A percentile compares a stretch with the other conserved stretches of the same genome.
These are phyloP conservation scores for Metridium senile DNA, from an alignment of 92 coral and sea anemone species.

Conservation along the genomic window DNA sequence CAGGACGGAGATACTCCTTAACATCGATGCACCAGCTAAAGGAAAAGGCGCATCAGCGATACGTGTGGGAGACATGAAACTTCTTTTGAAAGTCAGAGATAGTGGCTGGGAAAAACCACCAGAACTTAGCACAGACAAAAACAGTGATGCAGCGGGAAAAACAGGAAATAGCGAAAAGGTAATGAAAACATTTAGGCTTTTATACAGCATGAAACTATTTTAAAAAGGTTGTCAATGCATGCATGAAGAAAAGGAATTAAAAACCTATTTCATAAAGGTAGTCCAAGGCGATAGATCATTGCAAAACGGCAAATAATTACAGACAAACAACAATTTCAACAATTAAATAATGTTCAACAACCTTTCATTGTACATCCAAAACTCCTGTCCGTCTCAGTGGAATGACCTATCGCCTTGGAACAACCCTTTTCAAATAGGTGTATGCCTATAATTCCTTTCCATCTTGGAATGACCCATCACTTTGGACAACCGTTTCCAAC, in stretches of 20 bases:
- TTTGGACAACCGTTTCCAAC: no score
- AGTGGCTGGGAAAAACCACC: constrained; percentile 60
- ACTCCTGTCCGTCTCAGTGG: no score
- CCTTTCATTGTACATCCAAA: no score
- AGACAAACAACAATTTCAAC: no score
- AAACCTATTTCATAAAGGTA: no score
- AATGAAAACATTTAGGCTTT: not conserved
- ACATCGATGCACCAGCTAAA: constrained; percentile 41
- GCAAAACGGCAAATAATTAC: no score
- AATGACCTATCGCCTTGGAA: no score
- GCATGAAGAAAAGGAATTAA: not conserved
- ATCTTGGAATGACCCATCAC: no score
- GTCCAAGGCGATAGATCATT: no score
- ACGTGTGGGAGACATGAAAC: constrained; percentile 59
- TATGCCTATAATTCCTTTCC: no score
- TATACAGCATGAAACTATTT: not conserved
- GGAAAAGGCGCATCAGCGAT: constrained; percentile 37
- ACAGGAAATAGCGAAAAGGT: not conserved
- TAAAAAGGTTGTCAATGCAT: not conserved
- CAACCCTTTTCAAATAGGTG: no score
- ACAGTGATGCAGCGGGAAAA: not conserved
- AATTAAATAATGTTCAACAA: no score
- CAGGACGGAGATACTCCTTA: constrained; percentile 74
- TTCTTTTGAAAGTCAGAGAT: constrained; percentile 49
- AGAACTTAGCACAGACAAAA: constrained; percentile 16